Base-by-base conservation (phyloP, 2,113 vertebrate species). In the Narcine bancroftii region DNA sequence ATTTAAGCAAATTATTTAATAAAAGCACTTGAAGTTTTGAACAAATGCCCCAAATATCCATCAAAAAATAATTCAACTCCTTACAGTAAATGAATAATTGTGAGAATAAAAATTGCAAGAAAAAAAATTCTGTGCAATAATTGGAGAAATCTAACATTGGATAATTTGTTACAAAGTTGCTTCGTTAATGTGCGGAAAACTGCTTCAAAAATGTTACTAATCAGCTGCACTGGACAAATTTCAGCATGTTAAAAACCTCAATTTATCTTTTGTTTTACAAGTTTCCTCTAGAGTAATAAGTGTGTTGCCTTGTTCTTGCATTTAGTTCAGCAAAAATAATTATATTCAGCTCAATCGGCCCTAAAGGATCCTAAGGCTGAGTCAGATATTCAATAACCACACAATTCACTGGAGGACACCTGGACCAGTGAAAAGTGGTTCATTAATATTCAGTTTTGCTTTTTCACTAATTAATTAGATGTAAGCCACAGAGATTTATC, bases 391-490 rank as follows among this genome's bases (percentile, higher is more conserved):
- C 53, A 56, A n/a, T 33, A 47, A 89, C 60, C 26, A 11, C 33
- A 47, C 79, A 83, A 83, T n/a, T 19, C 60, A 42, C 1, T 66
- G 60, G 36, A 42, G 63, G 85, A 89, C 60, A 89, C 24, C 85
- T 66, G 85, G 85, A 66, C 39, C 60, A 89, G 65, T 89, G 36
- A 66, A 65, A 89, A 9, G n/a, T 89, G 60, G 21, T 89, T 66
- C 39, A 89, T 89, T 89, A 89, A 89, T 89, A 89, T 89, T 42
- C 56, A 89, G 85, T 42, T 66, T 42, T 89, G 85, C 6, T 15
- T 66, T 89, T 66, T 66, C 19, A 65, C 36, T 65, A 60, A 65
- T 89, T 66, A 66, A 66, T 89, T 66, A 13, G 85, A 42, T 89
- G 10, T 39, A 89, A 33, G 42, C 89, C 89, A 71, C 36, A 89